Base-by-base conservation (phyloP, 1,140 invertebrate genomes). In the Camponotus vicinus region DNA sequence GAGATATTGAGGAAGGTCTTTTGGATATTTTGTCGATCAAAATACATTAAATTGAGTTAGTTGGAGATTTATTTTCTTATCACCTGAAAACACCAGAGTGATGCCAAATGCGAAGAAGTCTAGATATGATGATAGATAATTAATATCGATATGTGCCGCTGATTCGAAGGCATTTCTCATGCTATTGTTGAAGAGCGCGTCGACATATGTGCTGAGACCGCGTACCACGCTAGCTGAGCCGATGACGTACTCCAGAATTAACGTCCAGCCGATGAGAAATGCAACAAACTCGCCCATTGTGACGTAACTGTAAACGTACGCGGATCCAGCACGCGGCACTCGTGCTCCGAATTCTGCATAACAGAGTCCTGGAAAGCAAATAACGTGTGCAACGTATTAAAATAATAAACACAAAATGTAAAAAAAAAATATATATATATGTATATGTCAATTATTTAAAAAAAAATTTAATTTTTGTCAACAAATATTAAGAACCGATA, bases 311-410 rank as follows among this genome's bases (percentile, higher is more conserved):
- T 98, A 99, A 32, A 98, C 96, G 92, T 99, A 99, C 0, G 98
- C 98, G 0, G 98, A 98, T 5, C 98, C 98, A 0, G 98, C 97
- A 87, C 97, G 97, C 2, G 98, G 98, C 4, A 98, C 98, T 85
- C 98, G 95, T 0, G 98, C 97, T 15, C 97, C 98, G 94, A 99
- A 99, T 96, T 99, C 98, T 8, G 98, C 98, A 92, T 98, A 98
- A 91, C 97, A 98, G 6, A 98, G 94, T 85, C 97, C 97, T 97
- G 93, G 3, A 21, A 49, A 42, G 9, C 11, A 52, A 13, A 49
- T 3, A 15, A 52, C 15, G 45, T 0, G 13, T 49, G 45, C 45
- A 49, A 49, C 45, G 13, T 13, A 49, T 49, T 49, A 13, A 49
- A 49, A 49, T 49, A 15, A 13, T 49, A 13, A 49, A 49, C 13